These are phyloP conservation scores for Eurois occulta DNA, from an alignment of 2,888 invertebrate species.

Conservation along the genomic window DNA sequence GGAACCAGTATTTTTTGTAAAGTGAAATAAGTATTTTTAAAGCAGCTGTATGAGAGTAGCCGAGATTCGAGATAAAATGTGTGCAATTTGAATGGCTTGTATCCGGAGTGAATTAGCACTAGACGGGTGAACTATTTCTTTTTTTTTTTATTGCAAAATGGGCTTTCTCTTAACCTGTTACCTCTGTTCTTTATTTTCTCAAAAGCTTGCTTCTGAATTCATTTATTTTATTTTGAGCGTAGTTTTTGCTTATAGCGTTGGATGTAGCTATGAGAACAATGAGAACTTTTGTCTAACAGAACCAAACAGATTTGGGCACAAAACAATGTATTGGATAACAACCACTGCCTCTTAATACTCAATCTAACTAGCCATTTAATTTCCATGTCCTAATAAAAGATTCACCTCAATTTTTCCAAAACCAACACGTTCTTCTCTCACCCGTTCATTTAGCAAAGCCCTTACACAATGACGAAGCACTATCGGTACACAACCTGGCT, in stretches of 20 bases:
- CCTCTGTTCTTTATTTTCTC: background rate
- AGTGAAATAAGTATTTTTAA: background rate
- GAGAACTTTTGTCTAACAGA: no score
- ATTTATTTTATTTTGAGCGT: no score
- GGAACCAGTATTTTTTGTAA: background rate
- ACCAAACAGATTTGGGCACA: no score
- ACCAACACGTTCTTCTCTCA: constrained; percentile 10
- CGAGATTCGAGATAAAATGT: background rate
- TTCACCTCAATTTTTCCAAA: background rate
- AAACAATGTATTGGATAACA: background rate
- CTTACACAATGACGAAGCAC: constrained; percentile 65
- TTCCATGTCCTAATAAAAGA: background rate
- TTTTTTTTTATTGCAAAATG: no score
- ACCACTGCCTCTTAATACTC: background rate
- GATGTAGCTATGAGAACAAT: background rate
- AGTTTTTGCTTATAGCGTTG: no score
- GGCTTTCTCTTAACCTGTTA: no score
- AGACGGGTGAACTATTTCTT: no score
- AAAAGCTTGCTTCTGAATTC: no score
- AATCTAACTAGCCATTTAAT: background rate
- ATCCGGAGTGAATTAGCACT: no score
- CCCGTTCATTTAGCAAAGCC: constrained; percentile 52
- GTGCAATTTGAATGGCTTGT: no score
- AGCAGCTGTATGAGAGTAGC: no score
- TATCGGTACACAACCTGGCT: constrained; percentile 63